Percentiles rank a stretch among this genome's conserved stretches.
These are phyloP conservation scores for Phrynocephalus vlangalii DNA, from an alignment of 2,797 vertebrate species.

Conservation along the genomic window DNA sequence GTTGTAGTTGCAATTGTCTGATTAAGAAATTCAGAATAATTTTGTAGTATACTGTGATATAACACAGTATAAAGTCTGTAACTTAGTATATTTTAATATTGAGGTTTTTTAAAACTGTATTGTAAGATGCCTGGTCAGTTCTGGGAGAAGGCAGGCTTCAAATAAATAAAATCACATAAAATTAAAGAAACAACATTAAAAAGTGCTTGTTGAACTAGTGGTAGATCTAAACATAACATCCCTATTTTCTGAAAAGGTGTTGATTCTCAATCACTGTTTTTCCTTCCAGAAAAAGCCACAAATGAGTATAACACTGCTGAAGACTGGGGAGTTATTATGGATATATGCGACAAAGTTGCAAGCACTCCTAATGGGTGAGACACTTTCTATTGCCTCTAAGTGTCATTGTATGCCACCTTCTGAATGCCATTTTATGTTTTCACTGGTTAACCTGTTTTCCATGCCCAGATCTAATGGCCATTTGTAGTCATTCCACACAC, in stretches of 20 bases:
- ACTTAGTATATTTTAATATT: too few species aligned
- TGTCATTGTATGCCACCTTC: not conserved
- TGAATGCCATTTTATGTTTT: not conserved
- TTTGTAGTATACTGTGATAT: not conserved
- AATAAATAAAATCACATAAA: too few species aligned
- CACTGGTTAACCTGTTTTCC: not conserved
- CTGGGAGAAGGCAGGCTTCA: too few species aligned
- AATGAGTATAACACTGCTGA: slow-evolving; percentile 94
- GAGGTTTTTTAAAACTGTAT: too few species aligned
- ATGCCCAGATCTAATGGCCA: not conserved
- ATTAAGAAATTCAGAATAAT: not conserved
- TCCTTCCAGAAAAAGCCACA: slow-evolving; percentile 90
- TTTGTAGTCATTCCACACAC: not conserved
- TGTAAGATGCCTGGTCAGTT: too few species aligned
- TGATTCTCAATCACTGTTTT: slow-evolving; percentile 33
- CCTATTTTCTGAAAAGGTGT: not conserved
- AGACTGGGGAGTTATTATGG: slow-evolving; percentile 97
- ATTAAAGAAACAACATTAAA: not conserved
- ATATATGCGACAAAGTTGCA: slow-evolving; percentile 95
- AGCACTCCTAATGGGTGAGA: slow-evolving; percentile 91
- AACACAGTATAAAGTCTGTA: too few species aligned
- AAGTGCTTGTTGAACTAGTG: not conserved
- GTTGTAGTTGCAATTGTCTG: not conserved
- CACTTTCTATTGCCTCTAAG: not conserved
- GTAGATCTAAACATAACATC: not conserved